These are phyloP conservation scores for Acrobasis repandana DNA, from an alignment of 2,888 invertebrate genomes.

Conservation along the genomic window DNA sequence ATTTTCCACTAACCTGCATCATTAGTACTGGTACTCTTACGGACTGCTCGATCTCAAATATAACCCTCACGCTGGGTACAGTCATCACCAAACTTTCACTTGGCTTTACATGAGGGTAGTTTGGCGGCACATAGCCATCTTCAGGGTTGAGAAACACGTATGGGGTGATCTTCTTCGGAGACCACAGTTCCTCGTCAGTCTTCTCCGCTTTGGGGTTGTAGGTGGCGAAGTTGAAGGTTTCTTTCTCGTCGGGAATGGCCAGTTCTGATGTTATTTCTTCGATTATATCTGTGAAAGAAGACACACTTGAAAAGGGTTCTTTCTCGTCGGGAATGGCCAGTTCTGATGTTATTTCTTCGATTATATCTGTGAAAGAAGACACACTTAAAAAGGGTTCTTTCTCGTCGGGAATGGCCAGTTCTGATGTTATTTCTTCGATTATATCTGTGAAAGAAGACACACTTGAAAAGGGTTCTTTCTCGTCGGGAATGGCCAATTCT, in stretches of 20 bases:
- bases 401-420: conserved; percentile 69
- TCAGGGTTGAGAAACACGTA: conserved; percentile 52
- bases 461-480: conserved; percentile 58
- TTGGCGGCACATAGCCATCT: conserved; percentile 61
- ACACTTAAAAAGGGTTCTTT: conserved; percentile 52
- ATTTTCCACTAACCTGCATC: conserved; percentile 52
- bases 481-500: conserved; percentile 67
- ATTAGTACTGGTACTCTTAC: conserved; percentile 64
- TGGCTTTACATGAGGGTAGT: conserved; percentile 63
- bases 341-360: conserved; percentile 72
- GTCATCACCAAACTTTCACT: conserved; percentile 77
- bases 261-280: conserved; percentile 73
- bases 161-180: conserved; percentile 85
- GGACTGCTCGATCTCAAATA: conserved; percentile 85
- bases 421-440: conserved; percentile 70
- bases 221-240: conserved; percentile 71
- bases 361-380: conserved; percentile 60
- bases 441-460: conserved; percentile 59
- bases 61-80: conserved; percentile 83
- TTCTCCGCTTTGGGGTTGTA: conserved; percentile 64
- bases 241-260: conserved; percentile 72
- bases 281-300: conserved; percentile 64
- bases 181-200: conserved; percentile 86
- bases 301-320: conserved; percentile 43
- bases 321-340: conserved; percentile 71